phyloP scores from a whole-genome alignment of 2,888 invertebrate genomes.

The Hybos culiciformis region DNA sequence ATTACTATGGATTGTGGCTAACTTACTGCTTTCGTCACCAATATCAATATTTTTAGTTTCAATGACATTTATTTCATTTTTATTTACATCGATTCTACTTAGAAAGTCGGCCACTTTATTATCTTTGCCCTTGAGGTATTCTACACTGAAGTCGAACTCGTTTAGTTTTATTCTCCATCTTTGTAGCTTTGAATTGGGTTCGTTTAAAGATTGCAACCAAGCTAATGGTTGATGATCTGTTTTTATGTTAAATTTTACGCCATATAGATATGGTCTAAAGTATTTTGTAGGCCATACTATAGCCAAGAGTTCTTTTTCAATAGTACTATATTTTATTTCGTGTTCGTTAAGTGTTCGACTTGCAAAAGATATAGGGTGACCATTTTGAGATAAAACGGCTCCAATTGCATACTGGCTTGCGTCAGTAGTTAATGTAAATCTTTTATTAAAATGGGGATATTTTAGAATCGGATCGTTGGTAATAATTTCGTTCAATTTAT shows the following conservation, averaged over 20 bases:
- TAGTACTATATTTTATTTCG: slow-evolving; percentile 19
- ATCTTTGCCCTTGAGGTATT: slow-evolving; percentile 16
- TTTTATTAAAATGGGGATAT: slow-evolving; percentile 7
- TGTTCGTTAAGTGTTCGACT: slow-evolving; percentile 18
- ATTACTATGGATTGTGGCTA: background rate
- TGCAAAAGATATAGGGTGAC: slow-evolving; percentile 19
- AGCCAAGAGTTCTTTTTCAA: slow-evolving; percentile 25
- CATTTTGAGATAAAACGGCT: no score
- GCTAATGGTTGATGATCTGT: slow-evolving; percentile 29
- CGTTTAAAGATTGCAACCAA: slow-evolving; percentile 27
- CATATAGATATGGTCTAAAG: slow-evolving; percentile 26
- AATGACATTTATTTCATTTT: background rate
- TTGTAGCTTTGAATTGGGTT: slow-evolving; percentile 25
- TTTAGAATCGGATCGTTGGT: slow-evolving; percentile 3
- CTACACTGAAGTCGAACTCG: slow-evolving; percentile 21
- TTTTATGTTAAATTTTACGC: slow-evolving; percentile 24
- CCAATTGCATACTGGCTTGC: no score
- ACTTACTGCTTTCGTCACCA: no score
- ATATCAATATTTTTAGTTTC: background rate
- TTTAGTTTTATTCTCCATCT: slow-evolving; percentile 24
- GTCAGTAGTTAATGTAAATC: no score
- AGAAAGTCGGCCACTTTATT: slow-evolving; percentile 12
- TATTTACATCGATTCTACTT: slow-evolving; percentile 17
- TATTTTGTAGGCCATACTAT: slow-evolving; percentile 25
- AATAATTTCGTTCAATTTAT: slow-evolving; percentile 3